phyloP scores from a whole-genome alignment of 2,888 invertebrate genomes.

The Ornithoptera priamus region DNA sequence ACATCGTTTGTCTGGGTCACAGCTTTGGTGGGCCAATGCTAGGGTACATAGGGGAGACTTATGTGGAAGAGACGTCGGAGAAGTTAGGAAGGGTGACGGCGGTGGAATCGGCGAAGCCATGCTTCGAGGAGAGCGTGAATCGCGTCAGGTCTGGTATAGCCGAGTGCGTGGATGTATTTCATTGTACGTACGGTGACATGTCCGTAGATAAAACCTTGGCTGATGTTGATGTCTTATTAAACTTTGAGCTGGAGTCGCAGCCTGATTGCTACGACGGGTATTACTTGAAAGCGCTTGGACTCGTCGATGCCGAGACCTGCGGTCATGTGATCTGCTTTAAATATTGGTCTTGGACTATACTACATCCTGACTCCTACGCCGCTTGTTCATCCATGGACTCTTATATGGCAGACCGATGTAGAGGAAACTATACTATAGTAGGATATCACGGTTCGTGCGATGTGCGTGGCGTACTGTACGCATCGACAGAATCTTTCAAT shows the following conservation, averaged over 20 bases:
- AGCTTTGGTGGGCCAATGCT: conserved; percentile 69
- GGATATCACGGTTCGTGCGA: not conserved
- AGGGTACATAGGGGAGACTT: conserved; percentile 52
- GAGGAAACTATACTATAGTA: not conserved
- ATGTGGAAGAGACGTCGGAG: conserved; percentile 52
- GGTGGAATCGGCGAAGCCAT: conserved; percentile 69
- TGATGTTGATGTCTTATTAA: not conserved
- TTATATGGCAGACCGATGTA: not conserved
- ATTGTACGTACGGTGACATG: not conserved
- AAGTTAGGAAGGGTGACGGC: conserved; percentile 63
- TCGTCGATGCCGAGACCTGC: not conserved
- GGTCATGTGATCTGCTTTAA: conserved; percentile 2
- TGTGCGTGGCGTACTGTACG: not conserved
- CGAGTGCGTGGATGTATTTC: conserved; percentile 1
- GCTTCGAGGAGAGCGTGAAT: conserved; percentile 42
- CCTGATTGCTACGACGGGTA: conserved; percentile 4
- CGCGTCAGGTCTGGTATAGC: conserved; percentile 2
- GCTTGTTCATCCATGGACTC: not conserved
- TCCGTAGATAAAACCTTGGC: not conserved
- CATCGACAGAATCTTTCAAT: not conserved
- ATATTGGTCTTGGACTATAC: conserved; percentile 5
- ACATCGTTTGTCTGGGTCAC: conserved; percentile 48
- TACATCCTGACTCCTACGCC: not conserved
- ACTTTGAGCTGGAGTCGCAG: not conserved
- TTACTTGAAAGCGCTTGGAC: not conserved